These are phyloP conservation scores for Sakesphorus luctuosus DNA, from an alignment of 2,113 vertebrate genomes.

Conservation along the genomic window DNA sequence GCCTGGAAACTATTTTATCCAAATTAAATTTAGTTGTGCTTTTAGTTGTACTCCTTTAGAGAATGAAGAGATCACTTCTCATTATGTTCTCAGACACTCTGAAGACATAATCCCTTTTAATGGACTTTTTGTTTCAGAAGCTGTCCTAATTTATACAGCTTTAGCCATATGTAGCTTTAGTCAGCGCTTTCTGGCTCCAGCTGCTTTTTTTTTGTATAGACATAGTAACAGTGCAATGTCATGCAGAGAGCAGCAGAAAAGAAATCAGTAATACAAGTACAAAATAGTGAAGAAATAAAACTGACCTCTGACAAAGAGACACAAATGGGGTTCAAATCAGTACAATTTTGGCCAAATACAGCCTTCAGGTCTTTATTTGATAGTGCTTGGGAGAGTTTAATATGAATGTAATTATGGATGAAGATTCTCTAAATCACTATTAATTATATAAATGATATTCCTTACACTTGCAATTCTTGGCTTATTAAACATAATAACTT, in stretches of 20 bases:
- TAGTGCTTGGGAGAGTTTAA: background rate
- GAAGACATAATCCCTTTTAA: background rate
- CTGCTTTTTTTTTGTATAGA: background rate
- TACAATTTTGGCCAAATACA: background rate
- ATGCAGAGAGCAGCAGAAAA: background rate
- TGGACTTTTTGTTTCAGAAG: background rate
- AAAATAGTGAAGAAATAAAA: background rate
- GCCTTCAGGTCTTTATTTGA: background rate
- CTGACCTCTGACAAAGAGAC: background rate
- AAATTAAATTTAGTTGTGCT: background rate
- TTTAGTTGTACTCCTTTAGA: background rate
- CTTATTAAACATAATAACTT: constrained; percentile 19
- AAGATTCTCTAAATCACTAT: background rate
- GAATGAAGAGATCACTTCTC: background rate
- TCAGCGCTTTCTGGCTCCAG: background rate
- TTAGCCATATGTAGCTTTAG: background rate
- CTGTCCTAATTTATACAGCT: background rate
- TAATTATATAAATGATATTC: background rate
- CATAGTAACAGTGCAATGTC: background rate
- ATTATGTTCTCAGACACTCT: background rate
- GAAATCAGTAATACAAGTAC: background rate
- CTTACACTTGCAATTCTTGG: background rate
- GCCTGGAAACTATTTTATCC: background rate
- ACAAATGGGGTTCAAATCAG: background rate
- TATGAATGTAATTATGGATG: background rate